A percentile compares a stretch with the other conserved stretches of the same genome.
Evolutionary conservation across 1,140 invertebrate species (phyloP).

Genomic region (Odontomachus brunneus): DNA sequence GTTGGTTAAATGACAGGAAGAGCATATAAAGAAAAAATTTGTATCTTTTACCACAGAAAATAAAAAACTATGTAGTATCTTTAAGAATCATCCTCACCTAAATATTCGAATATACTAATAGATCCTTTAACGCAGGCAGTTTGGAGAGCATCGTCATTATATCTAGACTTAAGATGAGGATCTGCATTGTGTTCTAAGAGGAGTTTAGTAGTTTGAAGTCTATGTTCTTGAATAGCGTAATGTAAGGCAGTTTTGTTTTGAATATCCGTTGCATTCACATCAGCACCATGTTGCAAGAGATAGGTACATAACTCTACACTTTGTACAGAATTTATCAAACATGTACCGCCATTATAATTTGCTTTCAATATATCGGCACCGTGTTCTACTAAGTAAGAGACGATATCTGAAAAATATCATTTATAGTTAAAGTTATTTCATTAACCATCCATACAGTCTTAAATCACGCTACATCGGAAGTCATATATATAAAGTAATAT

Average conservation of each 20-base stretch:
- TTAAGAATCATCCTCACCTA: slow-evolving; percentile 85
- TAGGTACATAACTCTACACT: slow-evolving; percentile 93
- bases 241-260: slow-evolving; percentile 97
- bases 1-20: background rate
- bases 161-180: slow-evolving; percentile 90
- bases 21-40: background rate
- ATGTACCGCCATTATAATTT: slow-evolving; percentile 97
- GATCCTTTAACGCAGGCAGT: slow-evolving; percentile 96
- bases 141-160: slow-evolving; percentile 96
- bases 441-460: background rate
- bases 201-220: slow-evolving; percentile 93
- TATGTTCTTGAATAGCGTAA: slow-evolving; percentile 96
- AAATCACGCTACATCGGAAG: too few relatives aligned
- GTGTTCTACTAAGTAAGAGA: slow-evolving; percentile 91
- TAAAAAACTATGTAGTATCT: background rate
- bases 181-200: slow-evolving; percentile 93
- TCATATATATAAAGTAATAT: too few relatives aligned
- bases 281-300: slow-evolving; percentile 91
- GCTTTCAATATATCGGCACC: slow-evolving; percentile 94
- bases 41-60: slow-evolving; percentile 12
- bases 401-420: slow-evolving; percentile 83
- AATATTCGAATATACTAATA: slow-evolving; percentile 91
- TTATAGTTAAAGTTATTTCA: background rate
- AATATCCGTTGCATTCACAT: slow-evolving; percentile 95
- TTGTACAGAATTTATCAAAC: slow-evolving; percentile 97